Conservation (phyloP, 2,888 invertebrate genomes). For the Hipparchia semele region DNA sequence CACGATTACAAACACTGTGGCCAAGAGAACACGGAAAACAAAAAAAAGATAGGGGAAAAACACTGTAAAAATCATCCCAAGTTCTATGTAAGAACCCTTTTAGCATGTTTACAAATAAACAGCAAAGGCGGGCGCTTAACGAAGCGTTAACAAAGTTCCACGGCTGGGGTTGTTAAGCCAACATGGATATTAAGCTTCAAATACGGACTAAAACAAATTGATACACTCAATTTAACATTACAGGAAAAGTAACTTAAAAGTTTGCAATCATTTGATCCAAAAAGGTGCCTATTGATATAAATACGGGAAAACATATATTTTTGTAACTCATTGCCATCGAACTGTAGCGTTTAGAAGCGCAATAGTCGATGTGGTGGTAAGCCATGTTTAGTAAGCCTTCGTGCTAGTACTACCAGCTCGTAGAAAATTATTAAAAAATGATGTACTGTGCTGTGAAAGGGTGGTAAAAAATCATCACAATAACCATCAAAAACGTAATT, state of each 20-base stretch:
- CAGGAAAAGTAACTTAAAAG: constrained; percentile 8
- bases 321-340: not conserved
- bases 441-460: too few species aligned
- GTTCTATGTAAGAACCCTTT: constrained; percentile 6
- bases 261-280: not conserved
- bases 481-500: too few species aligned
- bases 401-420: too few species aligned
- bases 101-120: constrained; percentile 19
- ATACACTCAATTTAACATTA: constrained; percentile 16
- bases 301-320: constrained; percentile 22
- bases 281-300: not conserved
- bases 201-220: constrained; percentile 16
- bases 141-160: constrained; percentile 22
- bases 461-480: too few species aligned
- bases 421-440: too few species aligned
- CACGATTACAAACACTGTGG: not conserved
- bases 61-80: not conserved
- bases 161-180: constrained; percentile 13
- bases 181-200: constrained; percentile 13
- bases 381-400: too few species aligned
- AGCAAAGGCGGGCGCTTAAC: constrained; percentile 12
- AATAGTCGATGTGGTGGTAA: too few species aligned
- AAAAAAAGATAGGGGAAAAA: not conserved
- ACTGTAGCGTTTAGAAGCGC: too few species aligned
- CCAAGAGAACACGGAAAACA: not conserved